These are phyloP conservation scores for Palloptera scutellata DNA, from an alignment of 2,888 invertebrate genomes.

Conservation along the genomic window DNA sequence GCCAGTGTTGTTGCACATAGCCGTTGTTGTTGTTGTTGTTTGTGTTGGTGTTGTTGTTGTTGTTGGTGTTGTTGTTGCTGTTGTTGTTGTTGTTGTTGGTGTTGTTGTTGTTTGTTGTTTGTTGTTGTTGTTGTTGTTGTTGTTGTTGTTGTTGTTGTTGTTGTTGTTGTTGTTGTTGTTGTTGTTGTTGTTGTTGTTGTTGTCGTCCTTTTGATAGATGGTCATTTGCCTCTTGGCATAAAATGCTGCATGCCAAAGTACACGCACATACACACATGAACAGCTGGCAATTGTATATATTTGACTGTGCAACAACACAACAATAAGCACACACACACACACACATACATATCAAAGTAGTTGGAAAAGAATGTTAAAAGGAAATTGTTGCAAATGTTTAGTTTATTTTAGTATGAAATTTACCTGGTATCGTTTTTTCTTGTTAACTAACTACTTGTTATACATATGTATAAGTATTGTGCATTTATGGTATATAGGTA, in stretches of 20 bases:
- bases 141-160: conserved; percentile 6
- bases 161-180: not conserved
- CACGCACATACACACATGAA: not conserved
- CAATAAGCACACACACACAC: too few species aligned
- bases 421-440: too few species aligned
- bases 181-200: conserved; percentile 15
- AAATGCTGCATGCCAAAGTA: not conserved
- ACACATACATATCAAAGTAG: not conserved
- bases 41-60: not conserved
- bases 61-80: conserved; percentile 1
- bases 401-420: too few species aligned
- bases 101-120: not conserved
- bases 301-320: too few species aligned
- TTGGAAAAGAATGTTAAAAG: not conserved
- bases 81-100: not conserved
- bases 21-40: conserved; percentile 4
- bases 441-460: too few species aligned
- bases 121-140: not conserved
- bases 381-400: too few species aligned
- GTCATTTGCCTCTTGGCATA: conserved; percentile 8
- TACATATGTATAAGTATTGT: too few species aligned
- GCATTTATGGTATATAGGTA: too few species aligned
- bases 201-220: conserved; percentile 19
- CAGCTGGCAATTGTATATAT: not conserved
- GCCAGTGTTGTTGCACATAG: not conserved